Base-by-base conservation (phyloP, 2,888 invertebrate species). In the Microchrysa polita region DNA sequence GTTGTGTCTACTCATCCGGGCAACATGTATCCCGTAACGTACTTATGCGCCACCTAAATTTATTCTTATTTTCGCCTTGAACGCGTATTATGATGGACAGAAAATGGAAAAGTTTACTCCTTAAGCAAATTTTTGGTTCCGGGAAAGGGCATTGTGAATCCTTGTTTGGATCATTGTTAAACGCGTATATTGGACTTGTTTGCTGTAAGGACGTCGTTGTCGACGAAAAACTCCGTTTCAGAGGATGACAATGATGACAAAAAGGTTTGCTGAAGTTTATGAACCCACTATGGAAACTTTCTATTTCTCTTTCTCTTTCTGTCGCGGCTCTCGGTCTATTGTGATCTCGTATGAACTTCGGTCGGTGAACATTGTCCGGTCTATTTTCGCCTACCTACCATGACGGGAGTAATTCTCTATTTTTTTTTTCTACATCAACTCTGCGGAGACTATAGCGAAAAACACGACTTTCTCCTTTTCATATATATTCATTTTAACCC, bases 201-300 rank as follows among this genome's bases (percentile, higher is more conserved):
- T 34, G 7, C 27, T 34, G 65, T 14, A n/a, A 40, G 18, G 55
- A 55, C n/a, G n/a, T n/a, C n/a, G 57, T 55, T 40, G 44, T 16
- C 40, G 23, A 34, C 4, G 59, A 57, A 71, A 40, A 71, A 71
- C 59, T 71, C 40, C 14, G 27, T n/a, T n/a, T n/a, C n/a, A n/a
- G n/a, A n/a, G n/a, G n/a, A n/a, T n/a, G 22, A 65, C 20, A 20
- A 48, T 20, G 61, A 72, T 22, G 48, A 72, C 60, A 72, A 72
- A 72, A 72, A 72, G 72, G 72, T 60, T 72, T 23, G n/a, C n/a
- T n/a, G 55, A 23, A 72, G 72, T 72, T 60, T 44, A 23, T 44
- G 60, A 40, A 48, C 72, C 42, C 44, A 27, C 52, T 27, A 72
- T n/a, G n/a, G n/a, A 18, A 72, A 72, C 23, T 72, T 60, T 72